Percentiles rank a stretch among this genome's conserved stretches.
Evolutionary conservation across 1,140 invertebrate species (phyloP).

Genomic region (Drosophila quadrilineata): DNA sequence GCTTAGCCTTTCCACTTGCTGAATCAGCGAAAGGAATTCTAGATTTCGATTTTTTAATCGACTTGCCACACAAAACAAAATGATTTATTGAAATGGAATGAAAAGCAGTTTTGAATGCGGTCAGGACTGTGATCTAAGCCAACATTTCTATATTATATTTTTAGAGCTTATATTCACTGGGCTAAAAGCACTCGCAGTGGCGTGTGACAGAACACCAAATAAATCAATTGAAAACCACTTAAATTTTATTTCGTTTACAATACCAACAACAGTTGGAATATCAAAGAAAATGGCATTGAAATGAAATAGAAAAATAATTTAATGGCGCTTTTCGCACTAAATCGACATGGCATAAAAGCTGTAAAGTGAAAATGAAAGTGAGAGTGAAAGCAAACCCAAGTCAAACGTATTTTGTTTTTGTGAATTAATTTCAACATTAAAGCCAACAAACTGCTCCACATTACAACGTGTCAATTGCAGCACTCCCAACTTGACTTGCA

Average conservation of each 20-base stretch:
- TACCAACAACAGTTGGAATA: constrained; percentile 6
- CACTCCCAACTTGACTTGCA: too few species aligned
- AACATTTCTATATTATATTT: too few species aligned
- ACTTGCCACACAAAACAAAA: not conserved
- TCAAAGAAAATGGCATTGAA: constrained; percentile 30
- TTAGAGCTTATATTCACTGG: too few species aligned
- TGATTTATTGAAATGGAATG: constrained; percentile 6
- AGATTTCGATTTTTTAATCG: too few species aligned
- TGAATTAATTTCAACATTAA: constrained; percentile 20
- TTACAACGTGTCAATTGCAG: constrained; percentile 3
- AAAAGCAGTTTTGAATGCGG: not conserved
- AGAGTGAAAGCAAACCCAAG: constrained; percentile 19
- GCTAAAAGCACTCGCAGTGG: constrained; percentile 5
- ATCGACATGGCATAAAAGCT: not conserved
- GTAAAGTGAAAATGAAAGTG: too few species aligned
- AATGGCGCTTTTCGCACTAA: constrained; percentile 24
- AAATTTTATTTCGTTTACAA: constrained; percentile 22
- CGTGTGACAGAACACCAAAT: constrained; percentile 17
- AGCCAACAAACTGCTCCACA: constrained; percentile 7
- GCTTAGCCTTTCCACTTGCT: too few species aligned
- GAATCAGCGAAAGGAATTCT: too few species aligned
- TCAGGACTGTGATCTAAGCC: not conserved
- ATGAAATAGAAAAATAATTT: constrained; percentile 41
- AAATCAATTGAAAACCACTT: constrained; percentile 51
- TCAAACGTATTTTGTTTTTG: too few species aligned